Percentiles rank a stretch among this genome's conserved stretches.
phyloP scores from a whole-genome alignment of 2,113 vertebrate genomes.

The Artemisiospiza belli region DNA sequence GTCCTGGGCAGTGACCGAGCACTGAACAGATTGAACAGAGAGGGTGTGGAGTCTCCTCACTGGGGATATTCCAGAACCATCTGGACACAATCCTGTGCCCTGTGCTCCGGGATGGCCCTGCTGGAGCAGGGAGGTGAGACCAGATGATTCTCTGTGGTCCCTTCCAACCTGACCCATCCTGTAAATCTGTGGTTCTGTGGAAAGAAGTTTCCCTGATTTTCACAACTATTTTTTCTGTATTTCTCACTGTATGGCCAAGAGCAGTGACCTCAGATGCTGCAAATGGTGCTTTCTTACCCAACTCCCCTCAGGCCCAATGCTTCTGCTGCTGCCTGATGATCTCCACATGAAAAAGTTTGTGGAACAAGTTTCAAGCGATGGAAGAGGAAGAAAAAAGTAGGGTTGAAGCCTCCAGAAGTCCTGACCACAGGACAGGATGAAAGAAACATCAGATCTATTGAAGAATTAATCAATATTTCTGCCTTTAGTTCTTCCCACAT shows the following conservation, averaged over 20 bases:
- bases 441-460: not conserved
- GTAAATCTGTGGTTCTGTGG: not conserved
- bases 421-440: not conserved
- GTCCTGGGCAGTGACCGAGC: accelerated
- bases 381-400: not conserved
- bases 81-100: not conserved
- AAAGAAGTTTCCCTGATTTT: not conserved
- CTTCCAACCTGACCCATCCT: not conserved
- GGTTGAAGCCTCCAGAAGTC: not conserved
- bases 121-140: not conserved
- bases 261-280: not conserved
- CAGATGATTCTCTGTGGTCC: not conserved
- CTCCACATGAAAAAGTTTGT: not conserved
- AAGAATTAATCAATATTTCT: not conserved
- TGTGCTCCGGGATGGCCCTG: not conserved
- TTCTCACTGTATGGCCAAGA: not conserved
- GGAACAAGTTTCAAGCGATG: not conserved
- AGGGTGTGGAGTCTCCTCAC: not conserved
- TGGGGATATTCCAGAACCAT: not conserved
- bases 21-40: not conserved
- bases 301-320: not conserved
- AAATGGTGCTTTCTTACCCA: not conserved
- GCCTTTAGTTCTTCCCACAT: not conserved
- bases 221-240: not conserved
- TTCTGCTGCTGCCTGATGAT: not conserved